Conservation (phyloP, 2,797 vertebrate species). For the Chelonia mydas region DNA sequence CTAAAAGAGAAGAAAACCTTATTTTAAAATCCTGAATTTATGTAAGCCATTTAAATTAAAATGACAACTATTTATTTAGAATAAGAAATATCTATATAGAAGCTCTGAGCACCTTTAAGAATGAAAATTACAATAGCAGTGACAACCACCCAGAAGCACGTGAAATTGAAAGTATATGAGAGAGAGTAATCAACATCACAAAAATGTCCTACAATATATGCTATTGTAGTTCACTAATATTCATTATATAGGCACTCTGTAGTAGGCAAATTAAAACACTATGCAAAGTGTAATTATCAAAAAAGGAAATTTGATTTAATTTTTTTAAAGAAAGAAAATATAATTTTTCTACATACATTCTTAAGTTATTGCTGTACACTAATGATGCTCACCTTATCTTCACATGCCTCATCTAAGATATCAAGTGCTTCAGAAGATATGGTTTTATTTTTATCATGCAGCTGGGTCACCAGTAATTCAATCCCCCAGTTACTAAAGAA, state of each 20-base stretch:
- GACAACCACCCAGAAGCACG: neutral
- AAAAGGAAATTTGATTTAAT: neutral
- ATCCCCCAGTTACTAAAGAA: conserved; percentile 99
- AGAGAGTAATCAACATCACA: neutral
- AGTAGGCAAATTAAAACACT: neutral
- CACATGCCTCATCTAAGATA: conserved; percentile 97
- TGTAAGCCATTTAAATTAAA: no score
- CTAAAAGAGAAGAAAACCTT: conserved; percentile 76
- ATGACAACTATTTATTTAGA: neutral
- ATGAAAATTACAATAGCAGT: neutral
- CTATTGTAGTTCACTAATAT: neutral
- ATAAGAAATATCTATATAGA: neutral
- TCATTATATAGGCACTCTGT: neutral
- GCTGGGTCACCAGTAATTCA: conserved; percentile 97
- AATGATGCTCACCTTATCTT: conserved; percentile 91
- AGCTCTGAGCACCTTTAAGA: rapidly evolving
- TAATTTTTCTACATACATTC: neutral
- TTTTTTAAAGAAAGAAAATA: neutral
- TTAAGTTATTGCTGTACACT: neutral
- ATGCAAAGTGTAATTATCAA: neutral
- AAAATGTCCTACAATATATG: neutral
- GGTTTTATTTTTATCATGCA: conserved; percentile 96
- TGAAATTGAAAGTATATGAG: neutral
- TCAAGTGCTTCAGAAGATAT: conserved; percentile 97
- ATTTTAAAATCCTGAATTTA: neutral